phyloP scores from a whole-genome alignment of 2,888 invertebrate species.

The Clostera curtula region DNA sequence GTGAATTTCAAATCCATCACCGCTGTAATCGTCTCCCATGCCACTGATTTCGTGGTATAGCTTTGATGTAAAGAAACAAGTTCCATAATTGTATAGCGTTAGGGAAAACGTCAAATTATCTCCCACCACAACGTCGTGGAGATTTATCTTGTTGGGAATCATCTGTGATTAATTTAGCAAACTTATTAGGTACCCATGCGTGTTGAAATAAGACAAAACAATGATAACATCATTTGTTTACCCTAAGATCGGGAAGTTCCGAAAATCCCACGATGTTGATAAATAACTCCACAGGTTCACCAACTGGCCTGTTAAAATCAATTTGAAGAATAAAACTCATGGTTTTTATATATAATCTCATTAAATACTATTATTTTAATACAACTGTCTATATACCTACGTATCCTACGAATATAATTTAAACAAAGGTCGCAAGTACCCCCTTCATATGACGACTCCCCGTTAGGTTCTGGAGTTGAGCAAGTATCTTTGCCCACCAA shows the following conservation, averaged over 20 bases:
- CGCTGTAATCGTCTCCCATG: slow-evolving; percentile 50
- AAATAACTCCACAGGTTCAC: slow-evolving; percentile 53
- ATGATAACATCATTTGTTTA: slow-evolving; percentile 15
- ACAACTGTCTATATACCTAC: too few species aligned
- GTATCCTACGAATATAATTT: too few species aligned
- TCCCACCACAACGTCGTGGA: slow-evolving; percentile 54
- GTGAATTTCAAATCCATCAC: slow-evolving; percentile 51
- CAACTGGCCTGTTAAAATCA: slow-evolving; percentile 56
- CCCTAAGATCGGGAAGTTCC: slow-evolving; percentile 57
- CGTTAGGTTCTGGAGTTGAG: too few species aligned
- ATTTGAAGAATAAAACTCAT: too few species aligned
- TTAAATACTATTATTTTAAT: too few species aligned
- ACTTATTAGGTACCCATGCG: neutral
- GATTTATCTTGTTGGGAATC: slow-evolving; percentile 47
- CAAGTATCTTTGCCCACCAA: too few species aligned
- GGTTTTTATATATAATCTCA: too few species aligned
- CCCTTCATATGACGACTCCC: too few species aligned
- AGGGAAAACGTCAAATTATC: slow-evolving; percentile 33
- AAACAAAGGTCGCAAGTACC: too few species aligned
- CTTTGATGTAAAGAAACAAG: slow-evolving; percentile 56
- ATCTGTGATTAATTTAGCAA: slow-evolving; percentile 31
- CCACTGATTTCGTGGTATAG: slow-evolving; percentile 45
- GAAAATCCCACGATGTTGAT: slow-evolving; percentile 58
- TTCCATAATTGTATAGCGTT: slow-evolving; percentile 53
- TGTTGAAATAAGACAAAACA: neutral